Percentiles rank a stretch among this genome's conserved stretches.
These are phyloP conservation scores for Tragelaphus eurycerus DNA, from an alignment of 2,797 vertebrate genomes.

Conservation along the genomic window DNA sequence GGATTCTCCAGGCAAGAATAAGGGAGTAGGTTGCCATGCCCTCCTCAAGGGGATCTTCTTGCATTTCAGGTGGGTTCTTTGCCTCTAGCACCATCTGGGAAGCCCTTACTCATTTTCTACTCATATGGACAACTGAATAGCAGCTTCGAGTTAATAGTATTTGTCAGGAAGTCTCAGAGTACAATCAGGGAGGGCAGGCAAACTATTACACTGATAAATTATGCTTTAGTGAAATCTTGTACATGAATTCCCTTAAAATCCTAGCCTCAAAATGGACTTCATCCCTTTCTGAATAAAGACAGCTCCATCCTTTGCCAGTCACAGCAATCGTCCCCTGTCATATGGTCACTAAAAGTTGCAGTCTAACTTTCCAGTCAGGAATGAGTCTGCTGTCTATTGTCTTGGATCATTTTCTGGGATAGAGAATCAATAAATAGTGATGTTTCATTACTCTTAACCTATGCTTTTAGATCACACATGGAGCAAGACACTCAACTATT, in stretches of 20 bases:
- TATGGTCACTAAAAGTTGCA: neutral
- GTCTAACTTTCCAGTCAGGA: neutral
- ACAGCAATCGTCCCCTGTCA: neutral
- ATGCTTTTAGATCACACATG: neutral
- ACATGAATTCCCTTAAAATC: neutral
- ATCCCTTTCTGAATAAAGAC: neutral
- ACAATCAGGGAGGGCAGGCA: neutral
- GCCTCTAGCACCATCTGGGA: neutral
- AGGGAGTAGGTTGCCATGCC: neutral
- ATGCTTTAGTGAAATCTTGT: neutral
- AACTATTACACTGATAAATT: neutral
- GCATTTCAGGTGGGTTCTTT: neutral
- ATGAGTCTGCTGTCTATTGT: neutral
- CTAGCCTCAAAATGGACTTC: neutral
- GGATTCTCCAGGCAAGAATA: neutral
- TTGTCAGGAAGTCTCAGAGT: neutral
- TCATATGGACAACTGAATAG: neutral
- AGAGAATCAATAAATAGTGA: neutral
- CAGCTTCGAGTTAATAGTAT: neutral
- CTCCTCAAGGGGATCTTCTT: neutral
- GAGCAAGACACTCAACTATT: conserved; percentile 13
- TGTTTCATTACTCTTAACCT: neutral
- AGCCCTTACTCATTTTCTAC: neutral
- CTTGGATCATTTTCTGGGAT: neutral
- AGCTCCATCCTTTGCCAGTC: neutral